Conservation (phyloP, 2,888 invertebrate species). For the Drosophila mettleri region DNA sequence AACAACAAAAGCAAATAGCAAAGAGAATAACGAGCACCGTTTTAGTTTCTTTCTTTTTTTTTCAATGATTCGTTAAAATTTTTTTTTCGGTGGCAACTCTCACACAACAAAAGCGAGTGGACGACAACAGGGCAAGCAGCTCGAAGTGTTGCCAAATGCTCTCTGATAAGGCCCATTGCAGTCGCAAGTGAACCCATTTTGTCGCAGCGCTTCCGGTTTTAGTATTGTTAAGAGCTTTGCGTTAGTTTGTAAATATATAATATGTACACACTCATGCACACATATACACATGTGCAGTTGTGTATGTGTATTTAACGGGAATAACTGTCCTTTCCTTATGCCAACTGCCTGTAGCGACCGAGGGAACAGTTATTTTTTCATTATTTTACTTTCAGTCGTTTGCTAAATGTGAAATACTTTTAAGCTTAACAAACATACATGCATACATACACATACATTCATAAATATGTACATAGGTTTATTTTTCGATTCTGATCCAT, state of each 20-base stretch:
- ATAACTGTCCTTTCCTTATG: slow-evolving; percentile 1
- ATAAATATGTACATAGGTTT: not conserved
- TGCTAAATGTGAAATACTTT: not conserved
- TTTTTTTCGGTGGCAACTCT: slow-evolving; percentile 16
- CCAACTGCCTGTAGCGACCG: not conserved
- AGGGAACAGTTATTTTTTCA: not conserved
- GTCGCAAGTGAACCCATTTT: slow-evolving; percentile 10
- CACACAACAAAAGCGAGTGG: slow-evolving; percentile 8
- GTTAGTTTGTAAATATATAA: slow-evolving; percentile 7
- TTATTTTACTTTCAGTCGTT: not conserved
- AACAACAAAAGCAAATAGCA: slow-evolving; percentile 8
- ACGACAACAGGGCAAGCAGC: slow-evolving; percentile 3
- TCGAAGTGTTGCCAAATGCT: slow-evolving; percentile 22
- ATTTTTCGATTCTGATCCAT: no score
- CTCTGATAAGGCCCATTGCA: slow-evolving; percentile 13
- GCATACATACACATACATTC: not conserved
- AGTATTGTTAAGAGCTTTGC: slow-evolving; percentile 12
- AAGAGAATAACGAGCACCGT: slow-evolving; percentile 34
- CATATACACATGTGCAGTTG: not conserved
- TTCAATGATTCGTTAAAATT: slow-evolving; percentile 18
- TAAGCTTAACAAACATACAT: not conserved
- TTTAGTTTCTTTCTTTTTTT: slow-evolving; percentile 32
- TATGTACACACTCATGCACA: not conserved
- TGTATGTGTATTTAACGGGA: not conserved
- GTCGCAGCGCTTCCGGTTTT: slow-evolving; percentile 13